Evolutionary conservation across 1,140 invertebrate species (phyloP), one percentile per base, ranked within the genome.

Genomic region (Saccostrea echinata): DNA sequence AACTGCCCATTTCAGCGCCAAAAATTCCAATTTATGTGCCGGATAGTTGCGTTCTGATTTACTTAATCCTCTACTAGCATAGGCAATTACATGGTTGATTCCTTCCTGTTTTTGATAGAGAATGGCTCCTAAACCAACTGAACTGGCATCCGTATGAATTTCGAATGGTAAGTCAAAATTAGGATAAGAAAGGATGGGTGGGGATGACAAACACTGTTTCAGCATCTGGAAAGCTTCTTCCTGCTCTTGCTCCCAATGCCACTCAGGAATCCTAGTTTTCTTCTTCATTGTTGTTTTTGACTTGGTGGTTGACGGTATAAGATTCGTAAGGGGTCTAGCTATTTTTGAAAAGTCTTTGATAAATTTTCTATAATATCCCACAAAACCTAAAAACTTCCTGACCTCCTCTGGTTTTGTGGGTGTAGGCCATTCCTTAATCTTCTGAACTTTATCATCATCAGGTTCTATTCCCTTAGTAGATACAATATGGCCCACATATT

Each of bases 321-420:
- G 87, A 12, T 94, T 89, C 24, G 93, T 88, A 27, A 96, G 90
- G 53, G 93, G 90, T 55, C 86, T 87, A 11, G 94, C 94, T 18
- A 92, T 82, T 90, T 92, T 84, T 27, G 94, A 90, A 83, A 92
- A 93, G 80, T 92, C 92, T 76, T 87, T 92, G 24, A 95, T 93
- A 90, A 95, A 95, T 86, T 92, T 91, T 1, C 93, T 57, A 86
- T 94, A 94, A 85, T 95, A 96, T 61, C 93, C 93, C 55, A 93
- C 88, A 51, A 96, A 89, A 1, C 96, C 95, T 1, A 96, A 64
- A n/a, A 96, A 96, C 43, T 91, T 33, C 68, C 94, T 88, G 0
- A 95, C 68, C 16, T 92, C 85, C 30, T 91, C 91, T 0, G 91
- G 35, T 51, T 90, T 93, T 18, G 3, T 89, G 27, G 94, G 93